Percentiles rank a stretch among this genome's conserved stretches.
phyloP scores from a whole-genome alignment of 2,113 vertebrate species.

The Morone chrysops region DNA sequence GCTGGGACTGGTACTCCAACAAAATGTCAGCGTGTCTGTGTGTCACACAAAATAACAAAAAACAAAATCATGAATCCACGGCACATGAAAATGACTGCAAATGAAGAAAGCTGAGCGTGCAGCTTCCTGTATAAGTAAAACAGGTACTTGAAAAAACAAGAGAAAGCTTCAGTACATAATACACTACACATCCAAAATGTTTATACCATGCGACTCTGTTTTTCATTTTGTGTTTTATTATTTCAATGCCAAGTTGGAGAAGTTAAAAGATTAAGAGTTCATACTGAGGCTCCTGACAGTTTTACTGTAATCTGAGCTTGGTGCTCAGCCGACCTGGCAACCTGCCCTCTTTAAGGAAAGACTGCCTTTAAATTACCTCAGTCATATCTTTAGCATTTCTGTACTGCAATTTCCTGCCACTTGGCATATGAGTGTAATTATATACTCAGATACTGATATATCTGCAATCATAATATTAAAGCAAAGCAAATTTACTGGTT shows the following conservation, averaged over 20 bases:
- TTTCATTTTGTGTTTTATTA: constrained; percentile 34
- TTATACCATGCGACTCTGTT: not conserved
- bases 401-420: not conserved
- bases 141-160: constrained; percentile 26
- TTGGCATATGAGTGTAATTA: too few relatives aligned
- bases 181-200: constrained; percentile 11
- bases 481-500: not conserved
- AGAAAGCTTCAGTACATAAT: constrained; percentile 10
- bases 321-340: constrained; percentile 6
- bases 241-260: constrained; percentile 41
- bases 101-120: constrained; percentile 49
- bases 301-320: constrained; percentile 34
- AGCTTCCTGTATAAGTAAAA: constrained; percentile 32
- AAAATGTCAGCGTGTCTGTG: constrained; percentile 53
- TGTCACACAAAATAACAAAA: constrained; percentile 61
- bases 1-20: constrained; percentile 43
- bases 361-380: not conserved
- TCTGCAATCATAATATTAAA: too few relatives aligned
- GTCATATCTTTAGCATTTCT: not conserved
- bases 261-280: constrained; percentile 55
- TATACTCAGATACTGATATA: not conserved
- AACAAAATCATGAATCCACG: constrained; percentile 44
- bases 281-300: constrained; percentile 33
- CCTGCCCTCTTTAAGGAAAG: not conserved
- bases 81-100: constrained; percentile 43